phyloP scores from a whole-genome alignment of 2,797 vertebrate species.

The Perodicticus potto region DNA sequence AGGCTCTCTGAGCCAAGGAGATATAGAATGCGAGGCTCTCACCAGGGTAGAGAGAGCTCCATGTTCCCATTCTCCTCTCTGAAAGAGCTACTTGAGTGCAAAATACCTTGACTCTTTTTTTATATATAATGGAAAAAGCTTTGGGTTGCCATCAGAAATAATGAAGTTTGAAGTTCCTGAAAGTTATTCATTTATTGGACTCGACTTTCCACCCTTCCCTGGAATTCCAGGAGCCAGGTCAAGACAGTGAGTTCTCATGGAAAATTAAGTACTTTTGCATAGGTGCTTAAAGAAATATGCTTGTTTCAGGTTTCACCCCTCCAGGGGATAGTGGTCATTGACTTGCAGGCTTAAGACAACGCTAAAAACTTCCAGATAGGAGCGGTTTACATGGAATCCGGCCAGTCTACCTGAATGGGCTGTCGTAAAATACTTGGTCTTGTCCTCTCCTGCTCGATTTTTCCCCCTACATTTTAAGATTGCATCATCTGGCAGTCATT shows the following conservation, averaged over 20 bases:
- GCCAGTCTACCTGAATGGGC: conserved; percentile 60
- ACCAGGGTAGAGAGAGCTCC: background rate
- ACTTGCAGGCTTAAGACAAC: conserved; percentile 62
- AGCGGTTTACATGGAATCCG: conserved; percentile 38
- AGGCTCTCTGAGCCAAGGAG: conserved; percentile 63
- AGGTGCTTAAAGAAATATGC: conserved; percentile 73
- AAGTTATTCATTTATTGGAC: conserved; percentile 77
- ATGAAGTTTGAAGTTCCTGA: conserved; percentile 80
- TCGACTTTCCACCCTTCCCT: conserved; percentile 68
- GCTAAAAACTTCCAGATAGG: conserved; percentile 73
- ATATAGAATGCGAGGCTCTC: conserved; percentile 71
- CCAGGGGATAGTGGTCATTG: conserved; percentile 52
- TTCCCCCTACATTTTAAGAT: background rate
- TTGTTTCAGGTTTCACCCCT: conserved; percentile 75
- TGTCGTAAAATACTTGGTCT: conserved; percentile 4
- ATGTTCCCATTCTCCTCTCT: conserved; percentile 19
- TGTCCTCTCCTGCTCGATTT: background rate
- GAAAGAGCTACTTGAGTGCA: conserved; percentile 61
- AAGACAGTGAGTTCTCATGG: conserved; percentile 63
- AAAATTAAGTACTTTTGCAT: conserved; percentile 80
- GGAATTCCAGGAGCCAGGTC: conserved; percentile 79
- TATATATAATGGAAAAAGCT: conserved; percentile 57
- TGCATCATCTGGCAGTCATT: conserved; percentile 44
- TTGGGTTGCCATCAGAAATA: conserved; percentile 75
- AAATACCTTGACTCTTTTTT: conserved; percentile 32